Evolutionary conservation across 2,113 vertebrate species (phyloP), one percentile per base, ranked within the genome.

Genomic region (Numenius arquata): DNA sequence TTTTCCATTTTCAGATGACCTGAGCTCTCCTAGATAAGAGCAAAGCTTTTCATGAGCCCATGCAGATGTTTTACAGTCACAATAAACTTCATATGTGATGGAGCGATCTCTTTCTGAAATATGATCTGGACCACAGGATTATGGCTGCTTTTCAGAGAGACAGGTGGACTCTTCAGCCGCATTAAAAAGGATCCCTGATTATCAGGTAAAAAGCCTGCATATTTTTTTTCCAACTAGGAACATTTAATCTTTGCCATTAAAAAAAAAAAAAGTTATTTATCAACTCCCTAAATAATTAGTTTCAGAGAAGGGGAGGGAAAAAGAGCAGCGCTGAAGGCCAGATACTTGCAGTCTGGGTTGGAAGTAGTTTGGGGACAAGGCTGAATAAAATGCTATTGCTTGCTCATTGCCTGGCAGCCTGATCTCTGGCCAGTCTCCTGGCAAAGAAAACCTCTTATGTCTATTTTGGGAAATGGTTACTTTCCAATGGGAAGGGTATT

Each of bases 1-100:
- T 76, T 93, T 93, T 75, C 36, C 25, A 58, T 43, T 95, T 89
- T 78, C 58, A 89, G 70, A 92, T 89, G 84, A 87, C 58, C 82
- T 74, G 55, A 94, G 63, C 50, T 75, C 21, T 90, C 56, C 43
- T 45, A 58, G 27, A 34, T 50, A 79, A 76, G 43, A 90, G 26
- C 80, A 93, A 75, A 90, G 52, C 61, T 67, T 86, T 86, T 81
- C n/a, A 77, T 1, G 7, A 93, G 61, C 56, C 47, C 29, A 25
- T 45, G 48, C 56, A 81, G 84, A 75, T 75, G 36, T 92, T 86
- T 75, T 84, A 52, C 36, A 89, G 58, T 40, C 43, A 65, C 55
- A 85, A 22, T 59, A 68, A 86, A 87, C 19, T 55, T 61, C 0
- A 12, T 16, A 59, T 12, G 6, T 38, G 48, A 87, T 50, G 29